Percentiles rank a stretch among this genome's conserved stretches.
Conservation (phyloP, 2,113 vertebrate genomes). For the Antigone vipio region DNA sequence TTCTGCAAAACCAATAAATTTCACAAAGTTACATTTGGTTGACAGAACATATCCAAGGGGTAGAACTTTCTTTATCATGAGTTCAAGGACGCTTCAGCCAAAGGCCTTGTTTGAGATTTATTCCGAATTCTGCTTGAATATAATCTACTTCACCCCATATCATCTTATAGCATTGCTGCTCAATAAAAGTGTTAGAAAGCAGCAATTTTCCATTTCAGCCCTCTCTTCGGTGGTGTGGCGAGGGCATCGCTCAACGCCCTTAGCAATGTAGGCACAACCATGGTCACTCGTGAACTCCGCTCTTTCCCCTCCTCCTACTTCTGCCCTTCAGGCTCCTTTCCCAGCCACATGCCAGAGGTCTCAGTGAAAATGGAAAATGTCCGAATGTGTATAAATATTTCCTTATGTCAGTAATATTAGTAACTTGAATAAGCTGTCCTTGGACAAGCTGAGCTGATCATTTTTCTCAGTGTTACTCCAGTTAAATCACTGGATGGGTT, state of each 20-base stretch:
- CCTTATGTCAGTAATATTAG: neutral
- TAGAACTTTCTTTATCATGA: constrained; percentile 3
- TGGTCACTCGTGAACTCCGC: neutral
- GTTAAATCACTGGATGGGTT: neutral
- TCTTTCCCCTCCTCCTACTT: neutral
- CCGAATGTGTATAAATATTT: neutral
- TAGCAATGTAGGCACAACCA: neutral
- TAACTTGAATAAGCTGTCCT: neutral
- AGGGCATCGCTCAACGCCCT: fast-evolving
- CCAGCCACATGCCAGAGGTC: neutral
- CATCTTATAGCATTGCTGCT: neutral
- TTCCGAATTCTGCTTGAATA: neutral
- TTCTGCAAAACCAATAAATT: constrained; percentile 14
- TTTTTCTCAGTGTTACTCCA: neutral
- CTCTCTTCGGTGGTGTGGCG: neutral
- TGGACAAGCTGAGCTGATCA: neutral
- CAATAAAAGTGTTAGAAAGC: neutral
- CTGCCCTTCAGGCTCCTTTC: neutral
- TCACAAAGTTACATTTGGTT: neutral
- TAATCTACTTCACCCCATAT: neutral
- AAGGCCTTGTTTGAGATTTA: neutral
- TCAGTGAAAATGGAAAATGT: neutral
- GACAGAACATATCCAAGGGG: constrained; percentile 1
- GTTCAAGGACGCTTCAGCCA: constrained; percentile 2
- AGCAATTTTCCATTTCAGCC: neutral